Evolutionary conservation across 2,888 invertebrate species (phyloP).

Genomic region (Orthosia cruda): DNA sequence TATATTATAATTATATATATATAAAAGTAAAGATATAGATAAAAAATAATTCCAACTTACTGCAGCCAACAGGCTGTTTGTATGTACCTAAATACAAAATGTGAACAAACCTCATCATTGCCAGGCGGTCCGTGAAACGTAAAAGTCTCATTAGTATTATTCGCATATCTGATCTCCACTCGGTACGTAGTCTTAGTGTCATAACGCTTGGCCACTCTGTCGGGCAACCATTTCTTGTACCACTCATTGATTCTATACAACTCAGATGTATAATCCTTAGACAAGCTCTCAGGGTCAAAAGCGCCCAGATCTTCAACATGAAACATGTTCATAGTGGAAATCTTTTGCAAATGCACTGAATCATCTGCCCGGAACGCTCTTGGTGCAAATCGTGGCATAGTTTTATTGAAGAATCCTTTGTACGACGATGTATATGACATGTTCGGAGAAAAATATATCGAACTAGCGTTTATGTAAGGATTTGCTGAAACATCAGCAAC

Average conservation of each 20-base stretch:
- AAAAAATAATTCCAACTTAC: too few species aligned
- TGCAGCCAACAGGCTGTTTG: background rate
- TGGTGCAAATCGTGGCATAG: constrained; percentile 98
- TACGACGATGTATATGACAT: constrained; percentile 98
- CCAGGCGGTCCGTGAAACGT: constrained; percentile 98
- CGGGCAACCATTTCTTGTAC: constrained; percentile 98
- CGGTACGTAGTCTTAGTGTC: constrained; percentile 98
- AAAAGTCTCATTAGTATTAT: constrained; percentile 98
- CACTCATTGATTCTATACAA: constrained; percentile 98
- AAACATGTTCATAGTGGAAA: constrained; percentile 98
- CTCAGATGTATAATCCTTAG: constrained; percentile 97
- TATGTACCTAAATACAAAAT: background rate
- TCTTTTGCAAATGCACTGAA: constrained; percentile 97
- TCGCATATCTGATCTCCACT: constrained; percentile 98
- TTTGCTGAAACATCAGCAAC: constrained; percentile 99
- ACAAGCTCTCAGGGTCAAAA: constrained; percentile 95
- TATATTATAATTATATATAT: too few species aligned
- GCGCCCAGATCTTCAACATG: constrained; percentile 97
- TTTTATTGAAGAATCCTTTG: constrained; percentile 98
- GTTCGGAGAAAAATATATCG: constrained; percentile 98
- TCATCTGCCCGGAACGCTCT: constrained; percentile 97
- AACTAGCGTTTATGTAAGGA: constrained; percentile 97
- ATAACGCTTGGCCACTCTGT: constrained; percentile 95
- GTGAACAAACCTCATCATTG: constrained; percentile 94
- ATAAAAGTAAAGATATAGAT: too few species aligned